Base-by-base conservation (phyloP, 2,797 vertebrate genomes). In the Anniella stebbinsi region DNA sequence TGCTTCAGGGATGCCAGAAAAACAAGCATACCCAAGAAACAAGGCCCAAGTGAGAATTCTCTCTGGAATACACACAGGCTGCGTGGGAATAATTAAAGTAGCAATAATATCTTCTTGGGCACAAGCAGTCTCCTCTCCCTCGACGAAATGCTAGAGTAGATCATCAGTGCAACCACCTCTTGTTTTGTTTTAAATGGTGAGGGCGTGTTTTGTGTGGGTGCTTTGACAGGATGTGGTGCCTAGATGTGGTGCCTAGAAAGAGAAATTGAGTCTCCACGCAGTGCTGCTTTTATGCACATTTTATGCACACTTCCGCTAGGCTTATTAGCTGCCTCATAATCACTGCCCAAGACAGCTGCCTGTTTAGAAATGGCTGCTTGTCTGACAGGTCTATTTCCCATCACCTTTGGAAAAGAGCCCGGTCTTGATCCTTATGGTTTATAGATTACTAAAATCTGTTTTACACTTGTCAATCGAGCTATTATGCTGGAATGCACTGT, bases 321-420 rank as follows among this genome's bases (percentile, higher is more conserved):
- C n/a, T 18, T 36, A 67, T 41, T 75, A 63, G 17, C 69, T 36
- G 30, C 84, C 82, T 33, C 5, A 4, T n/a, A 76, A 63, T 57
- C 25, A 36, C 33, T n/a, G 25, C 60, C 41, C 10, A 60, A 82
- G 30, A 28, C 0, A 0, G 15, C 2, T 86, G 54, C 15, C 38
- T 73, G 48, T 82, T 45, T 66, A 83, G 60, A 92, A 92, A 88
- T 41, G 48, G 83, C 0, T n/a, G 4, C 23, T 41, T 60, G 36
- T 83, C 21, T 70, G n/a, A 54, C 12, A 84, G n/a, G 54, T 17
- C 66, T 23, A 15, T 28, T 87, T 67, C 67, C 4, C 11, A 60
- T 33, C 2, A 30, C 48, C 82, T 38, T 41, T 1, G 2, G n/a
- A 10, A 57, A 91, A 89, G 54, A 69, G 57, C 25, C 0, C 0